A percentile compares a stretch with the other conserved stretches of the same genome.
These are phyloP conservation scores for Triplophysa yarkandensis DNA, from an alignment of 2,797 vertebrate species.

Conservation along the genomic window DNA sequence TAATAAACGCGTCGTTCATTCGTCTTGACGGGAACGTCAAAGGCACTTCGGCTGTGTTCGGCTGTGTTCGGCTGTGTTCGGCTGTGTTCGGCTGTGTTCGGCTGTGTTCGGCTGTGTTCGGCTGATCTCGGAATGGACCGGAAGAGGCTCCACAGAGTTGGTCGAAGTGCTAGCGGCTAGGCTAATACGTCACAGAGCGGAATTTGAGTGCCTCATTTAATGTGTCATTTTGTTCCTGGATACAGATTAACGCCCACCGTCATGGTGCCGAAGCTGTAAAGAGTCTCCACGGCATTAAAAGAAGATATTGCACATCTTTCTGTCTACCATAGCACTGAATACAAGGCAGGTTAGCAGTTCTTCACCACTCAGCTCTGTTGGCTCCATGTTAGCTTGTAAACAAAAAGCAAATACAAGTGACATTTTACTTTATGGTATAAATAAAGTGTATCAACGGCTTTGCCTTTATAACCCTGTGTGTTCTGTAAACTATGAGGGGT, in stretches of 20 bases:
- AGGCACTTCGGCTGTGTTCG: background rate
- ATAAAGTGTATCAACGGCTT: background rate
- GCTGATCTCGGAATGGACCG: constrained; percentile 33
- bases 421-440: background rate
- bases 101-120: constrained; percentile 3
- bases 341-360: constrained; percentile 70
- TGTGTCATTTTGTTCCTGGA: constrained; percentile 46
- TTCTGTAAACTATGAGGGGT: background rate
- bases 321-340: constrained; percentile 64
- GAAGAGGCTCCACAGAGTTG: constrained; percentile 49
- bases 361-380: constrained; percentile 30
- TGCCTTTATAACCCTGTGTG: background rate
- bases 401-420: background rate
- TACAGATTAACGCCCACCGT: constrained; percentile 52
- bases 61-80: constrained; percentile 25
- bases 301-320: constrained; percentile 64
- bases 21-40: background rate
- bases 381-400: constrained; percentile 19
- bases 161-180: constrained; percentile 41
- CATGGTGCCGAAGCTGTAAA: constrained; percentile 70
- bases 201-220: constrained; percentile 35
- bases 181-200: constrained; percentile 33
- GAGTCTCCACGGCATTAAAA: constrained; percentile 38
- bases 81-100: background rate
- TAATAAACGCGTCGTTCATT: no score